Conservation (phyloP, 2,888 invertebrate species). For the Brachyptera risi region DNA sequence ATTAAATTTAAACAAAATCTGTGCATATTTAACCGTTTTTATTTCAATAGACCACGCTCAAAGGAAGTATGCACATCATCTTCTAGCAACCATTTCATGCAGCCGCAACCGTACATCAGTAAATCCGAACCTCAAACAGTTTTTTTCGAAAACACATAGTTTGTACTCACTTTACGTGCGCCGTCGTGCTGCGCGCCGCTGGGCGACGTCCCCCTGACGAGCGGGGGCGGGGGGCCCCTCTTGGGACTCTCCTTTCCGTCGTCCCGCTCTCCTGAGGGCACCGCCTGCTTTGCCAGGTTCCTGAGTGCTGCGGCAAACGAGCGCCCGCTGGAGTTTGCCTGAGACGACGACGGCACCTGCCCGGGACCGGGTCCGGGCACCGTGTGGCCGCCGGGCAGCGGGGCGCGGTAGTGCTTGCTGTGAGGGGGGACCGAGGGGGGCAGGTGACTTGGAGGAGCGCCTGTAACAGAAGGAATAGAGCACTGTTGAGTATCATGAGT, state of each 20-base stretch:
- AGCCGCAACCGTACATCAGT: too few relatives aligned
- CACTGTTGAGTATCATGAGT: too few relatives aligned
- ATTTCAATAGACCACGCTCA: too few relatives aligned
- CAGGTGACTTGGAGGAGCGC: constrained; percentile 27
- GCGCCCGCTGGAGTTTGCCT: constrained; percentile 36
- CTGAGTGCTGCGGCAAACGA: constrained; percentile 90
- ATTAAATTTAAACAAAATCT: too few relatives aligned
- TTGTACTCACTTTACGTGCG: too few relatives aligned
- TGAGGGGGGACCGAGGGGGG: constrained; percentile 23
- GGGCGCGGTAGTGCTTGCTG: constrained; percentile 31
- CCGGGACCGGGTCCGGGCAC: constrained; percentile 32
- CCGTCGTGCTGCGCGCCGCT: too few relatives aligned
- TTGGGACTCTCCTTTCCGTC: constrained; percentile 31
- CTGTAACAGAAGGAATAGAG: too few relatives aligned
- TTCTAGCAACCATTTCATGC: too few relatives aligned
- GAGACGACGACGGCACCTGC: constrained; percentile 22
- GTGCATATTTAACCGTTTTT: too few relatives aligned
- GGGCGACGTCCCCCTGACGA: constrained; percentile 38
- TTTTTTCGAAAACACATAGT: too few relatives aligned
- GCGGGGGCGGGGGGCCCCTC: constrained; percentile 36
- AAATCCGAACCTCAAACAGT: too few relatives aligned
- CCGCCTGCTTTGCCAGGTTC: constrained; percentile 88
- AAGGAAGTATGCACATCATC: too few relatives aligned
- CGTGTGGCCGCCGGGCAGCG: constrained; percentile 32
- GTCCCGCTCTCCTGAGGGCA: constrained; percentile 52